phyloP scores from a whole-genome alignment of 2,797 vertebrate genomes.

The Lagorchestes hirsutus region DNA sequence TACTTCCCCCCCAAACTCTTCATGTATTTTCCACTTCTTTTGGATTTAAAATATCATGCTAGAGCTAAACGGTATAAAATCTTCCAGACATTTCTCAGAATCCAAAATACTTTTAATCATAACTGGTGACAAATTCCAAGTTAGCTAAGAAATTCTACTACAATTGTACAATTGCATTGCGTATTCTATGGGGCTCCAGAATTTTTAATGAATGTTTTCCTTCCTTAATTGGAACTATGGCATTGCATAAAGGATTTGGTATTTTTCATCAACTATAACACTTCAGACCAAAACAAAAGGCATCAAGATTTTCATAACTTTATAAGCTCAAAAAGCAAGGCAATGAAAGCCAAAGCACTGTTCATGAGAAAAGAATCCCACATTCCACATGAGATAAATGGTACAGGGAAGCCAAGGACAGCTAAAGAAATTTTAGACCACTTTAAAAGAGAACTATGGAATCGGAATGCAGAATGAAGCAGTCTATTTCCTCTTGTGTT shows the following conservation, averaged over 20 bases:
- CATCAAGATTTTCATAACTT: neutral
- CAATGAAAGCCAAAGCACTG: neutral
- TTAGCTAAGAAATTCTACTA: conserved; percentile 14
- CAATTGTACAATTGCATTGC: conserved; percentile 11
- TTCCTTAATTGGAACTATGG: conserved; percentile 42
- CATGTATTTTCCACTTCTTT: conserved; percentile 29
- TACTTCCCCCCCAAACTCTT: conserved; percentile 10
- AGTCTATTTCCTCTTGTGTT: too few species aligned
- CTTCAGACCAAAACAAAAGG: neutral
- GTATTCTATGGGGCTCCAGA: conserved; percentile 4
- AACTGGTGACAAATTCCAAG: conserved; percentile 27
- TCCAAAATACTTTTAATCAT: neutral
- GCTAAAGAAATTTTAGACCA: neutral
- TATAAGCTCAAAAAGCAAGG: neutral
- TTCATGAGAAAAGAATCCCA: neutral
- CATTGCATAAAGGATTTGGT: neutral
- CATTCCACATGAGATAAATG: neutral
- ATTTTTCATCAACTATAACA: neutral
- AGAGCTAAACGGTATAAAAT: neutral
- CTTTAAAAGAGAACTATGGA: neutral
- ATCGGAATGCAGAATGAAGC: too few species aligned
- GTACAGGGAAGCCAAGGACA: neutral
- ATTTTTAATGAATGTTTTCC: conserved; percentile 12
- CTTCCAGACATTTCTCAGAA: conserved; percentile 50
- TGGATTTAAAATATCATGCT: conserved; percentile 3